Percentiles rank a stretch among this genome's conserved stretches.
Evolutionary conservation across 35 echinoderm and acorn worm species (phyloP).

Genomic region (Lytechinus variegatus): DNA sequence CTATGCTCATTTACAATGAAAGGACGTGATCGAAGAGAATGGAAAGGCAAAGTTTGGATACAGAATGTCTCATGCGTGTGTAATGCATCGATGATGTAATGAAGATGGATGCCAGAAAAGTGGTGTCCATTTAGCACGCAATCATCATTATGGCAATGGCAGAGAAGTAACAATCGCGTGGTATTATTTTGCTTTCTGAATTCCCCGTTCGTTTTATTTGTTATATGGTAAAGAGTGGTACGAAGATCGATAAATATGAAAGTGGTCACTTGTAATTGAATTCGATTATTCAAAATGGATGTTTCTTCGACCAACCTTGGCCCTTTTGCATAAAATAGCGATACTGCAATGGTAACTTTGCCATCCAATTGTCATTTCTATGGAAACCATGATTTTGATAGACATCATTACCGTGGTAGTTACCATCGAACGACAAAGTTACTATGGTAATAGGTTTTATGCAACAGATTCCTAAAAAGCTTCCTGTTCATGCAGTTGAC

Average conservation of each 20-base stretch:
- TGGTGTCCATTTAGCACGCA: not conserved
- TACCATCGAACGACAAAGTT: too few relatives aligned
- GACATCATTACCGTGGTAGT: too few relatives aligned
- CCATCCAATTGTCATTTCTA: too few relatives aligned
- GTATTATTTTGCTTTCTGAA: not conserved
- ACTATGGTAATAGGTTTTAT: not conserved
- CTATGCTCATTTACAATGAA: not conserved
- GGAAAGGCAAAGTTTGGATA: not conserved
- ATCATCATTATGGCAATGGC: too few relatives aligned
- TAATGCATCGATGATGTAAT: not conserved
- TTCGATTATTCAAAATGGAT: too few relatives aligned
- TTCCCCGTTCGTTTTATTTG: not conserved
- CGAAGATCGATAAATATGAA: too few relatives aligned
- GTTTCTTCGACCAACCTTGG: too few relatives aligned
- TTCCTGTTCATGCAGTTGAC: not conserved
- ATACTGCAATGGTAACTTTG: not conserved
- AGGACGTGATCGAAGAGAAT: not conserved
- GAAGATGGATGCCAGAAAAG: not conserved
- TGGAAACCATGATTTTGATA: too few relatives aligned
- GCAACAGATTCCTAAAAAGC: not conserved
- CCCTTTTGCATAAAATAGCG: too few relatives aligned
- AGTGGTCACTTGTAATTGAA: too few relatives aligned
- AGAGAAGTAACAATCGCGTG: too few relatives aligned
- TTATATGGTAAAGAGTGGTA: not conserved
- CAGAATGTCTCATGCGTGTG: not conserved